Base-by-base conservation (phyloP, 2,797 vertebrate species). In the Lophius americanus region DNA sequence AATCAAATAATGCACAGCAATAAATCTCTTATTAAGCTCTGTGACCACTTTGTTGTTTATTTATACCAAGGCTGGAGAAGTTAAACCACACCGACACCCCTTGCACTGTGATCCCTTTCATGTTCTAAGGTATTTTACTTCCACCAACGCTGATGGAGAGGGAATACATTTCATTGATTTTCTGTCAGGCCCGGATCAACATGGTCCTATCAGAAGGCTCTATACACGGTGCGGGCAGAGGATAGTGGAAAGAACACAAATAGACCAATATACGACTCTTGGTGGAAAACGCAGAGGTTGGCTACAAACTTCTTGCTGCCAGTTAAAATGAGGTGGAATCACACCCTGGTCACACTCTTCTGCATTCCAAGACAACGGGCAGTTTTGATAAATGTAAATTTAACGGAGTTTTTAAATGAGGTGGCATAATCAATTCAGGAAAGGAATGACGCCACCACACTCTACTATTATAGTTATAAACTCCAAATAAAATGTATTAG, bases 141-240 rank as follows among this genome's bases (percentile, higher is more conserved):
- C 83, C 75, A 75, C 66, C 64, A 76, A 83, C 84, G 74, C 58
- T 50, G 79, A 84, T 68, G 64, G 76, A 51, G 43, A 64, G 81
- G 81, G 80, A 88, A 89, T 84, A 85, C 70, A 78, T 76, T 86
- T 80, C 75, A 92, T 92, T 75, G 91, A 93, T 92, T 91, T 88
- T 53, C 81, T 87, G 85, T 88, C 90, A 88, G 70, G 32, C 86
- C 76, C 38, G 79, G 77, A 89, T 89, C 84, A 87, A 68, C 85
- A 56, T 3, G 53, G 68, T 61, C 77, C 75, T 76, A 82, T 88
- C 79, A 72, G 81, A 78, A 81, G 64, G 62, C 75, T 76, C 14
- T 36, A 64, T 71, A 63, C 54, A 72, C 64, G 78, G 64, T 64
- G 67, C 70, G 76, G 69, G 54, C 11, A 38, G 58, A 8, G 61